Percentiles rank a stretch among this genome's conserved stretches.
Evolutionary conservation across 2,888 invertebrate genomes (phyloP).

Genomic region (Tiliacea citrago): DNA sequence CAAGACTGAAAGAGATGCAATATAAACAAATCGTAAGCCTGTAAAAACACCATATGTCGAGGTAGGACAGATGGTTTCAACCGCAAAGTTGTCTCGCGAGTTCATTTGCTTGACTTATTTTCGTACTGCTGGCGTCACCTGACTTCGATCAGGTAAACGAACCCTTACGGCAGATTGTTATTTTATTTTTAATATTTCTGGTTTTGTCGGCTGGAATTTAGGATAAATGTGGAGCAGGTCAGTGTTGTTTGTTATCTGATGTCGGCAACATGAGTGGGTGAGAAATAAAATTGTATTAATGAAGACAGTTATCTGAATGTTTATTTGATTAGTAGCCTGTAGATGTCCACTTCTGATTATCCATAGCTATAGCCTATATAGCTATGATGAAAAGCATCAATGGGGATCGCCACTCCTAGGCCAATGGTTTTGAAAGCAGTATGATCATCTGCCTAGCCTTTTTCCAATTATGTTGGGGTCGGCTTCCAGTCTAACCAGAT

Average conservation of each 20-base stretch:
- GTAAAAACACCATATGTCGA: conserved; percentile 87
- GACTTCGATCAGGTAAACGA: conserved; percentile 60
- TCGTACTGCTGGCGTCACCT: conserved; percentile 52
- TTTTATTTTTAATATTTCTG: conserved; percentile 41
- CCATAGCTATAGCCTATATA: too few species aligned
- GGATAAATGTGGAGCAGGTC: conserved; percentile 36
- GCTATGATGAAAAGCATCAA: too few species aligned
- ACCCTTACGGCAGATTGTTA: conserved; percentile 37
- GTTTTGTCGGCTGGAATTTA: conserved; percentile 15
- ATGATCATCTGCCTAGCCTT: too few species aligned
- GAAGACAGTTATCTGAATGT: neutral
- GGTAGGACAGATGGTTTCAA: conserved; percentile 84
- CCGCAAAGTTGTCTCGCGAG: conserved; percentile 79
- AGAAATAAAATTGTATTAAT: neutral
- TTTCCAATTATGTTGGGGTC: too few species aligned
- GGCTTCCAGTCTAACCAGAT: too few species aligned
- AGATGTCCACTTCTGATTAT: too few species aligned
- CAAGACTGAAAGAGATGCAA: conserved; percentile 71
- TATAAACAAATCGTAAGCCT: conserved; percentile 87
- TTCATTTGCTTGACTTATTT: conserved; percentile 76
- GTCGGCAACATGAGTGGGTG: too few species aligned
- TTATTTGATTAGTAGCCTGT: neutral
- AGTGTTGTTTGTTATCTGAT: conserved; percentile 12
- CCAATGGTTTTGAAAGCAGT: too few species aligned
- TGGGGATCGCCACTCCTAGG: too few species aligned